These are phyloP conservation scores for Buathra laborator DNA, from an alignment of 2,888 invertebrate species.

Conservation along the genomic window DNA sequence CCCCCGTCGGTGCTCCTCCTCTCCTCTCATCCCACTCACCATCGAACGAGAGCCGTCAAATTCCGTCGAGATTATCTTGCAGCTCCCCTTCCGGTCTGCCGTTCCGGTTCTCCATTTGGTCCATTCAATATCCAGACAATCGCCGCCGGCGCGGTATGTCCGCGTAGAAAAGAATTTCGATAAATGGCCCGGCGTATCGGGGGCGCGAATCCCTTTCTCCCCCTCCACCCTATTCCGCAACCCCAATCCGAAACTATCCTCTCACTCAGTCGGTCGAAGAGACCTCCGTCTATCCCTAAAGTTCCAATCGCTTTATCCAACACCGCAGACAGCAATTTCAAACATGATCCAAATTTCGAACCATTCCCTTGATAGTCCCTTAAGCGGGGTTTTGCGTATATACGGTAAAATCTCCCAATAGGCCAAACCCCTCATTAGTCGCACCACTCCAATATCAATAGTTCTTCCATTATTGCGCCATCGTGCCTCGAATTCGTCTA, in stretches of 20 bases:
- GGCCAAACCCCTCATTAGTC: too few species aligned
- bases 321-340: slow-evolving; percentile 51
- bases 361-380: neutral
- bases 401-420: too few species aligned
- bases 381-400: neutral
- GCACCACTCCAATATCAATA: too few species aligned
- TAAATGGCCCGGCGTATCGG: slow-evolving; percentile 70
- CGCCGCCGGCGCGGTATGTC: slow-evolving; percentile 68
- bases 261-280: slow-evolving; percentile 5
- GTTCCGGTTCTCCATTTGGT: slow-evolving; percentile 50
- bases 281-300: neutral
- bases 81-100: slow-evolving; percentile 42
- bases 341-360: slow-evolving; percentile 57
- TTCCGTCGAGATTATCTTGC: slow-evolving; percentile 68
- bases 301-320: slow-evolving; percentile 52
- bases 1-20: neutral
- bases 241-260: slow-evolving; percentile 9
- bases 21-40: slow-evolving; percentile 20
- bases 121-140: slow-evolving; percentile 76
- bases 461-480: too few species aligned
- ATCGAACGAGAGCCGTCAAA: slow-evolving; percentile 54
- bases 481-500: too few species aligned
- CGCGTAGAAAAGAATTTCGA: slow-evolving; percentile 71
- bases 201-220: slow-evolving; percentile 9
- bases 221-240: neutral